Percentiles rank a stretch among this genome's conserved stretches.
Evolutionary conservation across 1,140 invertebrate genomes (phyloP).

Genomic region (Lerema accius): DNA sequence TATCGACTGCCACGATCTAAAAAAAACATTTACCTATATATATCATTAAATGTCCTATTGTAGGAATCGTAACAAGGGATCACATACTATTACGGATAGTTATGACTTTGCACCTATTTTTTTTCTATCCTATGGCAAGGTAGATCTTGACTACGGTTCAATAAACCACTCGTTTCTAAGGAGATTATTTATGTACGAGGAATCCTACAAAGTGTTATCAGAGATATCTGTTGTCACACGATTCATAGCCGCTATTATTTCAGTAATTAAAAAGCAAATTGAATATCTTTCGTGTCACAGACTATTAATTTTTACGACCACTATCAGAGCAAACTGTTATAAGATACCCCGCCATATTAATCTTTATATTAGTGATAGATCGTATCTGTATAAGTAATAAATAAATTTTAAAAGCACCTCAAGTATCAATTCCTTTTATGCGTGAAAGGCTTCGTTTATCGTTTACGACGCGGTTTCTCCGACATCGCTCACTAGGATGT

Average conservation of each 20-base stretch:
- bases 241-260: constrained; percentile 32
- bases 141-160: too few relatives aligned
- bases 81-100: too few relatives aligned
- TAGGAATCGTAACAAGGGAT: too few relatives aligned
- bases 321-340: constrained; percentile 48
- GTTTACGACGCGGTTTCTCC: constrained; percentile 13
- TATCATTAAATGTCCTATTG: too few relatives aligned
- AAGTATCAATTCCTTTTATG: constrained; percentile 30
- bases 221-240: constrained; percentile 34
- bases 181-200: constrained; percentile 1
- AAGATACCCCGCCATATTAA: constrained; percentile 43
- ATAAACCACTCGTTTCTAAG: too few relatives aligned
- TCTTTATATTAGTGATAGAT: constrained; percentile 60
- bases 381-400: constrained; percentile 46
- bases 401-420: constrained; percentile 43
- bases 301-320: constrained; percentile 69
- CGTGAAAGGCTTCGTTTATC: constrained; percentile 20
- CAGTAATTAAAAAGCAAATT: constrained; percentile 69
- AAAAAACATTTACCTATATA: too few relatives aligned
- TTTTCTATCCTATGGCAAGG: too few relatives aligned
- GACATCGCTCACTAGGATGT: background rate
- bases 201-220: constrained; percentile 20
- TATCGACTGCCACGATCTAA: too few relatives aligned
- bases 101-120: too few relatives aligned
- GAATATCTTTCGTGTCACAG: constrained; percentile 54